Base-by-base conservation (phyloP, 2,888 invertebrate genomes). In the Thymelicus acteon region DNA sequence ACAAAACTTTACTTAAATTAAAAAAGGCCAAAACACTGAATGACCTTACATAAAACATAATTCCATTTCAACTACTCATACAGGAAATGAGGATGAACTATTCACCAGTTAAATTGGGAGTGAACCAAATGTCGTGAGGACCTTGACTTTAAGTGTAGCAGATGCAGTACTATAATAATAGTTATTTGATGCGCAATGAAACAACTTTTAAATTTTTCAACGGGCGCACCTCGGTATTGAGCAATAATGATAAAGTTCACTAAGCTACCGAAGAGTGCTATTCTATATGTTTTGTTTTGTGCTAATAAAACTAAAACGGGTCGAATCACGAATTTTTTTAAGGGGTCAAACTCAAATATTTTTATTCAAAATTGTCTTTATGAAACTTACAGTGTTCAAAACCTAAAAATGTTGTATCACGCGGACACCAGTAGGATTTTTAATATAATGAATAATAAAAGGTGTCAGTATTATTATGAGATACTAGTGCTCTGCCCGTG, bases 111-210 rank as follows among this genome's bases (percentile, higher is more conserved):
- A 52, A 10, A 44, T 64, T 54, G 54, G 54, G 64, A 39, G 52
- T 49, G 40, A 39, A 54, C 54, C 40, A n/a, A 54, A 61, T 61
- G 44, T 48, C 66, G 49, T 37, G 52, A 8, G 12, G 15, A 3
- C 68, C 68, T 68, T 68, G 68, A 68, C 68, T 61, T 68, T 54
- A 68, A 67, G n/a, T 39, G 10, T 44, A n/a, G 44, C 58, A 58
- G 61, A 68, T 61, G 54, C 31, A 49, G n/a, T 60, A 39, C 37
- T 54, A n/a, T 66, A 66, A 48, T 54, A 66, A 49, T 64, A 39
- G 52, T 61, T 62, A 60, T 19, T 60, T 10, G 54, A 37, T 57
- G 47, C 60, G 58, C 49, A 72, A 37, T 37, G 37, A 49, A 64
- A 64, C 52, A 37, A 40, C 49, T 67, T 67, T 67, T 66, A 39